These are phyloP conservation scores for Lophius americanus DNA, from an alignment of 2,797 vertebrate species.

Conservation along the genomic window DNA sequence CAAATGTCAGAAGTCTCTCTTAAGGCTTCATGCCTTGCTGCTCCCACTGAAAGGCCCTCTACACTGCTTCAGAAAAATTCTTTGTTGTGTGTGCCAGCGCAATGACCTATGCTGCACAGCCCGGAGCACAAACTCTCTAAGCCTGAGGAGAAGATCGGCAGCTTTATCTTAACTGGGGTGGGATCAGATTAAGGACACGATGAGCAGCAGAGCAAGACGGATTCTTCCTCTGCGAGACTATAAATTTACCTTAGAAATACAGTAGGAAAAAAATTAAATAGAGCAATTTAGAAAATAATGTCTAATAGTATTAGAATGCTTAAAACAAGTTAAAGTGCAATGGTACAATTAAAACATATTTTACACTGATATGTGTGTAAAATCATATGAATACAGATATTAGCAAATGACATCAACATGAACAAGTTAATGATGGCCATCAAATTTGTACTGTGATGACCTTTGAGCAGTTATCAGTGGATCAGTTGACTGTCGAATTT, in stretches of 20 bases:
- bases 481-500: neutral
- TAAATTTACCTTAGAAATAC: too few species aligned
- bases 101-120: slow-evolving; percentile 72
- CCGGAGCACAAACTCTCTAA: slow-evolving; percentile 62
- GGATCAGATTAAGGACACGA: slow-evolving; percentile 42
- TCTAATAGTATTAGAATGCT: too few species aligned
- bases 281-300: too few species aligned
- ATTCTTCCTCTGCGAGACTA: too few species aligned
- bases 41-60: slow-evolving; percentile 73
- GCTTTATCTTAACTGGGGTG: slow-evolving; percentile 48
- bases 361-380: neutral
- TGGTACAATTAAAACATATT: too few species aligned
- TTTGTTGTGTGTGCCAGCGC: slow-evolving; percentile 75
- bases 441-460: neutral
- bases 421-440: neutral
- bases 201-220: slow-evolving; percentile 34
- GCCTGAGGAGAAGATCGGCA: slow-evolving; percentile 59
- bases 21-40: slow-evolving; percentile 70
- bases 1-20: slow-evolving; percentile 55
- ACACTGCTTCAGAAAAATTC: slow-evolving; percentile 55
- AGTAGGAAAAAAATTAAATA: too few species aligned
- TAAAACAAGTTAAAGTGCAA: too few species aligned
- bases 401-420: neutral
- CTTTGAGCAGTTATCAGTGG: neutral
- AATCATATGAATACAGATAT: neutral